Conservation (phyloP, 2,888 invertebrate genomes). For the Hypsopygia costalis region DNA sequence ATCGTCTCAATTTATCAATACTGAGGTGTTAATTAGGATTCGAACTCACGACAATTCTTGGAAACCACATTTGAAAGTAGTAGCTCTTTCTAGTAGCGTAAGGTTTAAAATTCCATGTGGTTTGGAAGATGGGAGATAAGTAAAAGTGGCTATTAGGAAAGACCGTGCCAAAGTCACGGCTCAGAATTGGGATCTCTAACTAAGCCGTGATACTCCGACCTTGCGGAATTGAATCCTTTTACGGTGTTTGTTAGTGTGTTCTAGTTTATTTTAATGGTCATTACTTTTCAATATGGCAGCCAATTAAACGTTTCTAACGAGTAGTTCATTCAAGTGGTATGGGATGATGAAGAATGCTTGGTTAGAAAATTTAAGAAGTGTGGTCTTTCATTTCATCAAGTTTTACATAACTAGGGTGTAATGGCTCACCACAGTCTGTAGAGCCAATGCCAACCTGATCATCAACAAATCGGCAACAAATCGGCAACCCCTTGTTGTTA, state of each 20-base stretch:
- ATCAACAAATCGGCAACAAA: too few relatives aligned
- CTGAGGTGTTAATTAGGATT: conserved; percentile 76
- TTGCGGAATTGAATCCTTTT: conserved; percentile 23
- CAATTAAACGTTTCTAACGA: too few relatives aligned
- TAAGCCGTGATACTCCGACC: conserved; percentile 49
- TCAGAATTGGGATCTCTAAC: conserved; percentile 64
- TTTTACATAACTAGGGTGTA: too few relatives aligned
- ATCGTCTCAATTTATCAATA: conserved; percentile 74
- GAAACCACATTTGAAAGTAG: conserved; percentile 20
- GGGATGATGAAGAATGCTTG: too few relatives aligned
- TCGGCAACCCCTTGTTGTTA: too few relatives aligned
- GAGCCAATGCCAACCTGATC: too few relatives aligned
- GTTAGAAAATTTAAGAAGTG: too few relatives aligned
- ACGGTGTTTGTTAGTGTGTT: conserved; percentile 7
- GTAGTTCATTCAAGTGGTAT: too few relatives aligned
- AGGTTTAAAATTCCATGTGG: conserved; percentile 20
- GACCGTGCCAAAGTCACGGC: conserved; percentile 65
- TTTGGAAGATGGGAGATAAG: conserved; percentile 60
- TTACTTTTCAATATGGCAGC: background rate
- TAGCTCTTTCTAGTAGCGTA: conserved; percentile 24
- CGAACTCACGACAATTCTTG: conserved; percentile 63
- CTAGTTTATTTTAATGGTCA: background rate
- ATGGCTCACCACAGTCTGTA: too few relatives aligned
- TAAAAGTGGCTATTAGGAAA: conserved; percentile 64
- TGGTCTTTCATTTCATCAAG: too few relatives aligned